Base-by-base conservation (phyloP, 2,113 vertebrate genomes). In the Chionomys nivalis region DNA sequence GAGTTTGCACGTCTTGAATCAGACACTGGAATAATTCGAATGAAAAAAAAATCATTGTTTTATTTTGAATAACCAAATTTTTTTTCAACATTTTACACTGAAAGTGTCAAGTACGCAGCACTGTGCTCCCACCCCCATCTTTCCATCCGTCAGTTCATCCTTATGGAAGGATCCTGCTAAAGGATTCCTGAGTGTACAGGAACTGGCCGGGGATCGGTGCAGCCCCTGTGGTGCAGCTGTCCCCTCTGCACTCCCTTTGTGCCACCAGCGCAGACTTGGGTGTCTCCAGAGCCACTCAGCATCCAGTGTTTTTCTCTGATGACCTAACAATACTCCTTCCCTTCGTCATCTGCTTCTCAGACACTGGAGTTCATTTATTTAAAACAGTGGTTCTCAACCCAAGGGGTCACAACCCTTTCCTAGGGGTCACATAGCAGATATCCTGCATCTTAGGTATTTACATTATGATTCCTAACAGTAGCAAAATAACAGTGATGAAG, bases 131-230 rank as follows among this genome's bases (percentile, higher is more conserved):
- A 0, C 39, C 21, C 26, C 26, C 16, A 36, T 47, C 28, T 13
- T 86, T 36, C 83, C 16, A 65, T 19, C 26, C 10, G 36, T 47
- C 63, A 36, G 28, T 36, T 36, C 19, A 47, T 86, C 4, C 31
- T 36, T 13, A 39, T 33, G 36, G 58, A 17, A 85, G n/a, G 81
- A 42, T 19, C n/a, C n/a, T 7, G 2, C 81, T 14, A 26, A 26
- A 63, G 2, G 31, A 23, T 1, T 49, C 55, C 63, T 1, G 2
- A 14, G 72, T 5, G 39, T 39, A 70, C 13, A 11, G 11, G 23
- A 83, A 6, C 47, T 44, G 63, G 36, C 10, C 0, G 0, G 47
- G 12, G 39, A 10, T 2, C 47, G 2, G 0, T 66, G 33, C 14
- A 58, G 49, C 23, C 17, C 23, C 9, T 7, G 12, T 28, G 58